phyloP scores from a whole-genome alignment of 2,113 vertebrate species.

The Amblyopsis rosae region DNA sequence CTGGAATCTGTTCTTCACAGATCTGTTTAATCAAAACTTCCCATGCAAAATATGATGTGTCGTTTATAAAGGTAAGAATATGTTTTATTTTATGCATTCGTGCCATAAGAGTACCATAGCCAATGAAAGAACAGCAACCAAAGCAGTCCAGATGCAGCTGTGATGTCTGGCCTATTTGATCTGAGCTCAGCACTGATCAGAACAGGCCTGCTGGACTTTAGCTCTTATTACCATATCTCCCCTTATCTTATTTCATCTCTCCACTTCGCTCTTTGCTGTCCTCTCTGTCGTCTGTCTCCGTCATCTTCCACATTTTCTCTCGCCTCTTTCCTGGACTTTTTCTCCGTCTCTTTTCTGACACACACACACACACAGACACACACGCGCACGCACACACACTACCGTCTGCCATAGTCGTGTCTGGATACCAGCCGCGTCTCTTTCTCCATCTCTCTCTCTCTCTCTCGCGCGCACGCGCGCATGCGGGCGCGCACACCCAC shows the following conservation, averaged over 20 bases:
- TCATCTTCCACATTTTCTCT: too few species aligned
- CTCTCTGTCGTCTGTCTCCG: too few species aligned
- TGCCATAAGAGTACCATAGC: constrained; percentile 49
- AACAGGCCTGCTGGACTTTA: too few species aligned
- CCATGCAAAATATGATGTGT: constrained; percentile 12
- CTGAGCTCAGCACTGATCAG: too few species aligned
- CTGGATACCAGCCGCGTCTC: neutral
- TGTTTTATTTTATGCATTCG: constrained; percentile 45
- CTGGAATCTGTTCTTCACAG: too few species aligned
- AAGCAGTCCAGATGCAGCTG: constrained; percentile 58
- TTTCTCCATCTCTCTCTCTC: neutral
- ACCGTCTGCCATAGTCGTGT: neutral
- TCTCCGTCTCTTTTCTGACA: neutral
- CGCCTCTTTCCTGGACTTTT: too few species aligned
- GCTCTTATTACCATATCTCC: too few species aligned
- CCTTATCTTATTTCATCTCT: too few species aligned
- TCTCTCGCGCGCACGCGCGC: neutral
- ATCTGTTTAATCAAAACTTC: too few species aligned
- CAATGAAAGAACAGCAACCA: constrained; percentile 48
- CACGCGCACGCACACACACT: neutral
- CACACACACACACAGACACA: neutral
- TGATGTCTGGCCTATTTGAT: too few species aligned
- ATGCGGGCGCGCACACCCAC: neutral
- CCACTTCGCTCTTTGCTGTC: too few species aligned
- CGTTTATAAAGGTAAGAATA: constrained; percentile 48